phyloP scores from a whole-genome alignment of 2,113 vertebrate species.

The Tichodroma muraria region DNA sequence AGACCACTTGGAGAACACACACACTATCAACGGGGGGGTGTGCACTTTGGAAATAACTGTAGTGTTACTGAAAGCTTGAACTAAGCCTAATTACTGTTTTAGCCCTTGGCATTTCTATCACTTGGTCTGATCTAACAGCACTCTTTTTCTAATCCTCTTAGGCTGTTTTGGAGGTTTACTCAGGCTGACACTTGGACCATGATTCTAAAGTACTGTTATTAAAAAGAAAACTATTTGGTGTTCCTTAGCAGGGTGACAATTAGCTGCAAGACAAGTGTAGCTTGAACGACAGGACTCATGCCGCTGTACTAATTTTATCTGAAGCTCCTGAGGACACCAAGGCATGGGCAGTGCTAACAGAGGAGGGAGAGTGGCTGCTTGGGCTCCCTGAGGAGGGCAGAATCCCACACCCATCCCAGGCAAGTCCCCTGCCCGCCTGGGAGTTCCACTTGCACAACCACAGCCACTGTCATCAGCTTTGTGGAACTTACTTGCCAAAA shows the following conservation, averaged over 20 bases:
- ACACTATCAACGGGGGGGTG: not conserved
- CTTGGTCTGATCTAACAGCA: not conserved
- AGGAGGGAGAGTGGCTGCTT: not conserved
- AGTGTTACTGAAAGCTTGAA: not conserved
- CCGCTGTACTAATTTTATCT: not conserved
- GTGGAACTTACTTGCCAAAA: not conserved
- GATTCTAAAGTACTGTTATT: not conserved
- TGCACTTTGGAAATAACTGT: not conserved
- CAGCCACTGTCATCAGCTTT: not conserved
- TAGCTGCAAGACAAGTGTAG: not conserved
- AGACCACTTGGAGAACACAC: not conserved
- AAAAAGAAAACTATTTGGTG: not conserved
- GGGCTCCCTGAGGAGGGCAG: not conserved
- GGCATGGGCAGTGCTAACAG: not conserved
- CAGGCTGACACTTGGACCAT: not conserved
- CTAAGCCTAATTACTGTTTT: not conserved
- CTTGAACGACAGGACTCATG: not conserved
- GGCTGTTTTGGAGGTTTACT: not conserved
- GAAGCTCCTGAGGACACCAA: not conserved
- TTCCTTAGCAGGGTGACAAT: not conserved
- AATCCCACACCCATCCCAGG: not conserved
- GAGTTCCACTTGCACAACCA: not conserved
- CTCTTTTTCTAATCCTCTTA: not conserved
- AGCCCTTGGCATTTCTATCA: not conserved
- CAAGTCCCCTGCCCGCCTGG: fast-evolving